Evolutionary conservation across 2,113 vertebrate genomes (phyloP), one percentile per base, ranked within the genome.

Genomic region (Ranitomeya variabilis): DNA sequence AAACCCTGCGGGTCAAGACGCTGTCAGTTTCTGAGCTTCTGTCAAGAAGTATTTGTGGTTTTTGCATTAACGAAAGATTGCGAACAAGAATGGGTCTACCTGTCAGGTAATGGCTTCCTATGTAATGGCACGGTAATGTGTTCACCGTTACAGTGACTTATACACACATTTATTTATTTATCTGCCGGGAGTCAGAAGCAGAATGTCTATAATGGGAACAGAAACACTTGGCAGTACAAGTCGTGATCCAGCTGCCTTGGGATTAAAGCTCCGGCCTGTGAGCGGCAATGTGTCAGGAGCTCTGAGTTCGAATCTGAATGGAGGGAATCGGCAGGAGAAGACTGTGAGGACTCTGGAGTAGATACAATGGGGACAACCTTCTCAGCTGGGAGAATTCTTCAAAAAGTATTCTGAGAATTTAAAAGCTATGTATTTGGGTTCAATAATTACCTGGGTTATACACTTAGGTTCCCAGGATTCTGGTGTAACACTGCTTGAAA

Each of bases 161-260:
- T 23, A 54, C 59, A 62, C 73, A 86, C 57, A 45, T 78, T 64
- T 91, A 92, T 91, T 90, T 93, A 91, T 92, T 91, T 92, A 91
- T 91, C 89, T 91, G 88, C 90, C 37, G 89, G 87, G 90, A 92
- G 92, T 92, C 86, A 81, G 88, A 71, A 90, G 89, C 89, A 90
- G 92, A 90, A 92, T 90, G 91, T 92, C 91, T 92, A 92, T 2
- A 2, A 90, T 90, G 90, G 92, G 92, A 92, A 90, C 90, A 91
- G 91, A 92, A 67, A 64, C 13, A 66, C 60, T 80, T 64, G 85
- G 85, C 85, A 54, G 76, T 52, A 80, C 57, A 80, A 80, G 76
- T 64, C n/a, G 60, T 66, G 37, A 86, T 23, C n/a, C 71, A 64
- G 71, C 73, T 86, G 73, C n/a, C 85, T 86, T 21, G 71, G 85